Percentiles rank a stretch among this genome's conserved stretches.
Conservation (phyloP, 2,113 vertebrate genomes). For the Himantopus leucocephalus region DNA sequence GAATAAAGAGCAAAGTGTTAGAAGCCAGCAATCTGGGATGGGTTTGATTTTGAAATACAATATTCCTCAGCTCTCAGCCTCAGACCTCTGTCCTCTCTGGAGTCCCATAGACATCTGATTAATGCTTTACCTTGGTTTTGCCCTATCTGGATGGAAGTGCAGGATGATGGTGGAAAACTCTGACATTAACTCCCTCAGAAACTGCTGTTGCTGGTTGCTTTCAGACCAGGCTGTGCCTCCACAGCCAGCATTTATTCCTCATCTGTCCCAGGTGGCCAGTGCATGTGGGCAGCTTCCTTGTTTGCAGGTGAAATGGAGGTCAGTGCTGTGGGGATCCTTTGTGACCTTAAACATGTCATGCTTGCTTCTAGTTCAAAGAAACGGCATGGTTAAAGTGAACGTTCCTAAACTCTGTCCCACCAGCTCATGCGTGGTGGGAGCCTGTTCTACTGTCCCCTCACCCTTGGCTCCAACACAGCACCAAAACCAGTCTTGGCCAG, state of each 20-base stretch:
- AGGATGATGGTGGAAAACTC: conserved; percentile 53
- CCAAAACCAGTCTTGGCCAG: not conserved
- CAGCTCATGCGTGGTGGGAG: not conserved
- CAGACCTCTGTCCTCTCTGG: not conserved
- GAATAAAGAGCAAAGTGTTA: not conserved
- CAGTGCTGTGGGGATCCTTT: not conserved
- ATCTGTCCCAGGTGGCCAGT: not conserved
- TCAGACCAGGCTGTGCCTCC: not conserved
- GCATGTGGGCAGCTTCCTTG: not conserved
- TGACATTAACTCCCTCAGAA: not conserved
- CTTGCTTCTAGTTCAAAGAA: not conserved
- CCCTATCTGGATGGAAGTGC: not conserved
- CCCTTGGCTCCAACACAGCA: not conserved
- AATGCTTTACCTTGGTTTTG: not conserved
- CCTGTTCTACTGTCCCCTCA: not conserved
- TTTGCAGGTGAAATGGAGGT: not conserved
- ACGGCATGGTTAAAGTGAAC: not conserved
- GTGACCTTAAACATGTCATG: not conserved
- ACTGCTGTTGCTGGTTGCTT: not conserved
- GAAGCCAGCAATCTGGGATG: not conserved
- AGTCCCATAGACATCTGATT: not conserved
- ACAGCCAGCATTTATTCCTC: not conserved
- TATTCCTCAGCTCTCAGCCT: not conserved
- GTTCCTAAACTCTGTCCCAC: not conserved
- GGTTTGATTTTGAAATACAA: not conserved